Evolutionary conservation across 1,140 invertebrate species (phyloP), one percentile per base, ranked within the genome.

Genomic region (Hylaeus volcanicus): DNA sequence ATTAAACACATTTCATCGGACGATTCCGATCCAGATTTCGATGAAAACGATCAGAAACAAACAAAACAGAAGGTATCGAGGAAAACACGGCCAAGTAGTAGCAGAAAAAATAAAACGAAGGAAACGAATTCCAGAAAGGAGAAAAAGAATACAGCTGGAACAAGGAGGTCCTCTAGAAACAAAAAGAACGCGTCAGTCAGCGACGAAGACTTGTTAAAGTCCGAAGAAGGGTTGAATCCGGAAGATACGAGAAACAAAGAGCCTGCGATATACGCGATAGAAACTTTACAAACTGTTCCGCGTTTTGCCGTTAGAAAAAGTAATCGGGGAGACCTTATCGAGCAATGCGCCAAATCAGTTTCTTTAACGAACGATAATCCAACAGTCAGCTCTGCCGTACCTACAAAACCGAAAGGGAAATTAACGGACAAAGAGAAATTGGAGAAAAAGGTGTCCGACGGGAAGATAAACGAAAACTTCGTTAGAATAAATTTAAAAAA

Each of bases 401-500:
- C 55, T 56, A 39, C 3, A 8, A 75, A 81, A 82, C 14, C 84
- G 39, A 87, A 91, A 81, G 89, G 92, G 86, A 87, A 86, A 79
- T 73, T 89, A 61, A 92, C 91, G 5, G 92, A 92, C 11, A 93
- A 93, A 83, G 93, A 94, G 48, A 94, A 94, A 86, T 89, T 97
- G 26, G 93, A 95, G 89, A 94, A 95, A 68, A 97, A 96, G 93
- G 93, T 97, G 0, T 92, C 94, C 71, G 91, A 93, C 82, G 96
- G 96, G 3, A 96, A 95, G 66, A 87, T 96, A 4, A 98, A 98
- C 94, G 96, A 98, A 64, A 99, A 99, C 92, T 99, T 96, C 94
- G 96, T 99, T 0, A 95, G 95, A 85, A 96, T 99, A 66, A 98
- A 99, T 94, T 95, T 99, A 84, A 97, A 98, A 89, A 98, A 98